Evolutionary conservation across 2,888 invertebrate species (phyloP), one percentile per base, ranked within the genome.

Genomic region (Oligia latruncula): DNA sequence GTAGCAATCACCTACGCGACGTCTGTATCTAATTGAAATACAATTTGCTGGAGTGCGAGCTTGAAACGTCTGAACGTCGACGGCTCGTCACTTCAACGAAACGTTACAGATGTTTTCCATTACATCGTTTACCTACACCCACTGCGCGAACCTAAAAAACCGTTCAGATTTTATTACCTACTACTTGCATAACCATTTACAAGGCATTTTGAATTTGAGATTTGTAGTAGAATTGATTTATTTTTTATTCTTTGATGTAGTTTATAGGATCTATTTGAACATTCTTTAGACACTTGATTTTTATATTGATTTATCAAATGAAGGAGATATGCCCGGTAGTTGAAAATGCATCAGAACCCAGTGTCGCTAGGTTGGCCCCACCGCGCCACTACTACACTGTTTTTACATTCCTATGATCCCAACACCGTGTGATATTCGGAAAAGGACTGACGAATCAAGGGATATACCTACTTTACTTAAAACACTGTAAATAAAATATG

Each of bases 51-150:
- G 35, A 70, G 55, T 35, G 58, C 64, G 46, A 58, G 62, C 64
- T 80, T 72, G 62, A 67, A 64, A 65, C 68, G 76, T 72, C 65
- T 68, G 49, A n/a, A 46, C 58, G 58, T 64, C 52, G 70, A 65
- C 87, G 52, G 17, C 71, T 77, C 62, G 49, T 80, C 77, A 64
- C 58, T 64, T 58, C 43, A 17, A 13, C 74, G 71, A 70, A 71
- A 75, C 20, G 73, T 64, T 82, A 81, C 88, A 88, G 81, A 86
- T 89, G 89, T 86, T 84, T 80, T 72, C 64, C 77, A 78, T 87
- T 70, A 68, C 74, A 84, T 49, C 66, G 49, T 64, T 80, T 55
- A 29, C 29, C 29, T 29, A 77, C 81, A 73, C 77, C 72, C 82
- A 80, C 71, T 83, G 75, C 23, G 23, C 65, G 62, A 77, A 80